Conservation (phyloP, 1,140 invertebrate genomes). For the Drosophila carrolli region DNA sequence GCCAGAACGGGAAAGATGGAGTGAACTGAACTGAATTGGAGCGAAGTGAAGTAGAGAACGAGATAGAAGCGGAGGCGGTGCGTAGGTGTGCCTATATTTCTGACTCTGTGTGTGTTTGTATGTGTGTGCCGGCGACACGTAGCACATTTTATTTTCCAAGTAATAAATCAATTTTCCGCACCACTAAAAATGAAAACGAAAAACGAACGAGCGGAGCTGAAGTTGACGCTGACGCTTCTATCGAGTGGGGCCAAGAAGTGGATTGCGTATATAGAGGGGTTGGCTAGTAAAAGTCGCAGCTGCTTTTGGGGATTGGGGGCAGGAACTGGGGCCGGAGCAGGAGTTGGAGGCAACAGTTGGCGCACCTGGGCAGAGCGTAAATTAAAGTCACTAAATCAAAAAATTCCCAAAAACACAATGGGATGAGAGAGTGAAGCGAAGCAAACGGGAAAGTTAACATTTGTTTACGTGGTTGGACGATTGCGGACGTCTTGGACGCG, state of each 20-base stretch:
- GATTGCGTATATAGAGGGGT: constrained; percentile 3
- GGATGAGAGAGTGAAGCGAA: constrained; percentile 48
- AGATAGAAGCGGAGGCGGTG: constrained; percentile 10
- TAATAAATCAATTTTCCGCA: constrained; percentile 84
- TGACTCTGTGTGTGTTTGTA: constrained; percentile 21
- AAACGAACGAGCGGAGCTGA: constrained; percentile 57
- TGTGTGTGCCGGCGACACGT: constrained; percentile 75
- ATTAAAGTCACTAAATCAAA: constrained; percentile 84
- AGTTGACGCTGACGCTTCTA: constrained; percentile 73
- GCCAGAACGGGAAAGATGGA: constrained; percentile 45
- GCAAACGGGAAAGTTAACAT: constrained; percentile 80
- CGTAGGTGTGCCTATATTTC: constrained; percentile 47
- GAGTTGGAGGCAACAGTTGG: constrained; percentile 56
- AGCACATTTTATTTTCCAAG: constrained; percentile 84
- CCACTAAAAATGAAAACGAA: constrained; percentile 84
- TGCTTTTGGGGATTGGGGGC: constrained; percentile 21
- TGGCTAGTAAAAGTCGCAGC: constrained; percentile 38
- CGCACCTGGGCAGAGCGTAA: constrained; percentile 81
- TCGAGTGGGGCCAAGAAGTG: constrained; percentile 60
- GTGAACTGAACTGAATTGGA: constrained; percentile 47
- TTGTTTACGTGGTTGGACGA: constrained; percentile 76
- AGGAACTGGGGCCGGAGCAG: not conserved
- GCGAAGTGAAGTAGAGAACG: constrained; percentile 7
- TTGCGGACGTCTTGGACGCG: constrained; percentile 54
- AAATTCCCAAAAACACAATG: constrained; percentile 63